Evolutionary conservation across 2,888 invertebrate genomes (phyloP).

Genomic region (Heliothis peltigera): DNA sequence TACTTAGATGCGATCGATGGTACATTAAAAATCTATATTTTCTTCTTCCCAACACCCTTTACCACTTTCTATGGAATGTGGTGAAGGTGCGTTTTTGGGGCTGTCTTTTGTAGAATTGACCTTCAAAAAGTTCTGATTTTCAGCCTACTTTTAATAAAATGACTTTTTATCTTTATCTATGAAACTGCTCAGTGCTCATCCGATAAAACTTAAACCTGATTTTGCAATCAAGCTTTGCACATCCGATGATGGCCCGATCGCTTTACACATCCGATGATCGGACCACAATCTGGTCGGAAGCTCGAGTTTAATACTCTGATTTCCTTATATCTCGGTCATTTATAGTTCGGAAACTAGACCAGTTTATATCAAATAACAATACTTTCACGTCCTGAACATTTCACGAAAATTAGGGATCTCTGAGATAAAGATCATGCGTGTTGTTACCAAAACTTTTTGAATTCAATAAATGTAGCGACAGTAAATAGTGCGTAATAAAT

Average conservation of each 20-base stretch:
- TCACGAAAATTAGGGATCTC: neutral
- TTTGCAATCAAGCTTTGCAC: constrained; percentile 2
- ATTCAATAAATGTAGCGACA: constrained; percentile 2
- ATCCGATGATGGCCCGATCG: neutral
- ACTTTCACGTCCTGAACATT: constrained; percentile 8
- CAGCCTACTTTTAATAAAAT: too few species aligned
- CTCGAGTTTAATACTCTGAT: constrained; percentile 8
- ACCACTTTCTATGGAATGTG: too few species aligned
- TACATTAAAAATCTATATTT: too few species aligned
- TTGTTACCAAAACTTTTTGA: neutral
- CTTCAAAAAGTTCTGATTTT: too few species aligned
- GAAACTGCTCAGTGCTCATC: too few species aligned
- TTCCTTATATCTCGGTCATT: neutral
- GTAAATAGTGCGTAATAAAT: too few species aligned
- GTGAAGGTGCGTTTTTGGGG: too few species aligned
- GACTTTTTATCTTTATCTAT: too few species aligned
- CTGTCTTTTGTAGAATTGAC: too few species aligned
- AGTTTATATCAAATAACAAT: constrained; percentile 2
- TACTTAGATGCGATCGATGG: too few species aligned
- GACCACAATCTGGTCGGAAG: neutral
- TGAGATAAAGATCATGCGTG: constrained; percentile 4
- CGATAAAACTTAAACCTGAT: neutral
- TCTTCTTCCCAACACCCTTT: too few species aligned
- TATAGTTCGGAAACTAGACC: neutral
- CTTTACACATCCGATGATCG: neutral